Conservation (phyloP, 1,140 invertebrate genomes). For the Drosophila ercepeae region DNA sequence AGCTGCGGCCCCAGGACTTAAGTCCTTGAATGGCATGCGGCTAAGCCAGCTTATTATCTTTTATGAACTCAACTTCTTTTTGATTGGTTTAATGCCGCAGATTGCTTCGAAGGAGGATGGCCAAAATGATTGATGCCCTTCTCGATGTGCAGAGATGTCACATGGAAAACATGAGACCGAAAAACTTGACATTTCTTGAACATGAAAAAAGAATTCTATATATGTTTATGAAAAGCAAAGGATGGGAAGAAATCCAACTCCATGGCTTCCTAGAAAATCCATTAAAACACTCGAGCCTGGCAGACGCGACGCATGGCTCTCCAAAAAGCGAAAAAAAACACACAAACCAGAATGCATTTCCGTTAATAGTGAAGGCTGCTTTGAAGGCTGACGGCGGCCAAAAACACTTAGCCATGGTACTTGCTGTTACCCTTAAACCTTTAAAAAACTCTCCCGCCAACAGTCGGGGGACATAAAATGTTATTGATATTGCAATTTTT, state of each 20-base stretch:
- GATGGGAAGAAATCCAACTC: conserved; percentile 18
- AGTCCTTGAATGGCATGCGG: conserved; percentile 66
- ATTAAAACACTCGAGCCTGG: conserved; percentile 76
- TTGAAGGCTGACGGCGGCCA: conserved; percentile 60
- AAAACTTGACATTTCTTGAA: conserved; percentile 68
- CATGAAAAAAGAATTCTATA: not conserved
- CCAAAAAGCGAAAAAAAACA: conserved; percentile 5
- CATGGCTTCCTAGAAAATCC: conserved; percentile 59
- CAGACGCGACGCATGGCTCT: conserved; percentile 58
- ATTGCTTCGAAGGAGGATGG: conserved; percentile 19
- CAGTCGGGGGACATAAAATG: conserved; percentile 54
- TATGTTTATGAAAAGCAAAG: not conserved
- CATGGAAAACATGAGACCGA: conserved; percentile 39
- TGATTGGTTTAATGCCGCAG: conserved; percentile 59
- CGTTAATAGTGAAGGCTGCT: conserved; percentile 67
- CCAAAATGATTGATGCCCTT: conserved; percentile 72
- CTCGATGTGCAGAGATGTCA: conserved; percentile 51
- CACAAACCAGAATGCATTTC: conserved; percentile 74
- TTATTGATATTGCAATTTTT: conserved; percentile 81
- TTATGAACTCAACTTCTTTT: conserved; percentile 72
- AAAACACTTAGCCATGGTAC: conserved; percentile 68
- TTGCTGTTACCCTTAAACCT: conserved; percentile 52
- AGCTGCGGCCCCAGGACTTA: conserved; percentile 26
- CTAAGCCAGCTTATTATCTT: conserved; percentile 78
- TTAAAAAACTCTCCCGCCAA: not conserved